Evolutionary conservation across 2,888 invertebrate species (phyloP).

Genomic region (Carcina quercana): DNA sequence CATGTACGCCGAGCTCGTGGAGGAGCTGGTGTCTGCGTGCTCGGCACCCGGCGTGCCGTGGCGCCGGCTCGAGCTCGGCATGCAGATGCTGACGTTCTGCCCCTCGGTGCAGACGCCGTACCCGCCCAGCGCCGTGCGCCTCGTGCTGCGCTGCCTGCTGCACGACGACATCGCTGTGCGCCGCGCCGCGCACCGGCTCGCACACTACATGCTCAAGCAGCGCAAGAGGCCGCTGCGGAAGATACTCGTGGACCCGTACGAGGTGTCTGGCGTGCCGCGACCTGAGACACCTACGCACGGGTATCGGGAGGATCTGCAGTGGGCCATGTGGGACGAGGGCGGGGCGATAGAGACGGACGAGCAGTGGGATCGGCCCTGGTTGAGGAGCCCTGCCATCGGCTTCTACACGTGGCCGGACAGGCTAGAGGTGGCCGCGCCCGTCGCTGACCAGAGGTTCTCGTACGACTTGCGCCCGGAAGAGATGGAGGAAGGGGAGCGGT

Average conservation of each 20-base stretch:
- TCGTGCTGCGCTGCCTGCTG: conserved; percentile 78
- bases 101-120: conserved; percentile 81
- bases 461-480: conserved; percentile 67
- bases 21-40: conserved; percentile 4
- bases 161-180: conserved; percentile 88
- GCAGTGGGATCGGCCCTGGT: conserved; percentile 83
- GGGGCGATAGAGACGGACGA: conserved; percentile 76
- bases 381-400: conserved; percentile 80
- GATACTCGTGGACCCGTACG: conserved; percentile 72
- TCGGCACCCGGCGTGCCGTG: conserved; percentile 50
- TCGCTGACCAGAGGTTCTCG: conserved; percentile 74
- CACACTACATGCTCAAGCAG: conserved; percentile 80
- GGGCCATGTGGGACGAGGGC: conserved; percentile 81
- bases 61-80: conserved; percentile 85
- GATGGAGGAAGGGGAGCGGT: conserved; percentile 77
- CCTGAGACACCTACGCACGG: conserved; percentile 50
- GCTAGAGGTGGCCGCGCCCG: conserved; percentile 80
- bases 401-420: conserved; percentile 73
- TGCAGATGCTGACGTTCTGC: conserved; percentile 81
- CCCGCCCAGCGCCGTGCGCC: conserved; percentile 76
- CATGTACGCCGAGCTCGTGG: conserved; percentile 6
- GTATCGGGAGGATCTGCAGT: conserved; percentile 81
- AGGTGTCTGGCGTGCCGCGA: conserved; percentile 42
- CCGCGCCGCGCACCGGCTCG: conserved; percentile 77
- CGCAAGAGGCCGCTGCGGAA: conserved; percentile 80